These are phyloP conservation scores for Anhinga rufa DNA, from an alignment of 2,113 vertebrate genomes.

Conservation along the genomic window DNA sequence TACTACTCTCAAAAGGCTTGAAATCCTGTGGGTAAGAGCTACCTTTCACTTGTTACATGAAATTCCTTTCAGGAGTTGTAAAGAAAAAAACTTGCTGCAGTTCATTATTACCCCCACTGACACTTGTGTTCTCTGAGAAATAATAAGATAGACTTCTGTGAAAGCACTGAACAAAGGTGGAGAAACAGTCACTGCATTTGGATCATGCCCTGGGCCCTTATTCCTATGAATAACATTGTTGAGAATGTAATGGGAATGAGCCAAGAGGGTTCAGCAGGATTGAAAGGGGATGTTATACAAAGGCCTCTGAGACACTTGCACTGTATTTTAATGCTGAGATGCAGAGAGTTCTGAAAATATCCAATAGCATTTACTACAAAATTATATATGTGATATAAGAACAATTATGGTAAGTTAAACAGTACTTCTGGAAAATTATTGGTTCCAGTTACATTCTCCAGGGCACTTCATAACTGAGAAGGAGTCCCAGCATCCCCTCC, in stretches of 20 bases:
- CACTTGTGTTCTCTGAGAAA: not conserved
- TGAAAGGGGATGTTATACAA: not conserved
- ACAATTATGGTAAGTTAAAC: not conserved
- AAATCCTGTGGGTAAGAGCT: not conserved
- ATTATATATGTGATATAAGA: not conserved
- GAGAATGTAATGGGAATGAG: not conserved
- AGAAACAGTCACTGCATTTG: not conserved
- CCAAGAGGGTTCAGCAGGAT: not conserved
- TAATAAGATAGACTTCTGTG: not conserved
- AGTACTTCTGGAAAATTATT: slow-evolving; percentile 19
- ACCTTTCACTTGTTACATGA: not conserved
- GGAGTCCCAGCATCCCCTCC: not conserved
- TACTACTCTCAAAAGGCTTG: not conserved
- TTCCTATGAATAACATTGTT: not conserved
- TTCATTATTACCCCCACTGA: not conserved
- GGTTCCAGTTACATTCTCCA: not conserved
- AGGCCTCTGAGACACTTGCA: not conserved
- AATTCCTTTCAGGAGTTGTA: not conserved
- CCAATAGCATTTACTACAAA: not conserved
- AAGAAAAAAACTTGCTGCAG: not conserved
- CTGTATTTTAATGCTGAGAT: not conserved
- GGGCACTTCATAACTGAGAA: not conserved
- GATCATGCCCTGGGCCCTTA: not conserved
- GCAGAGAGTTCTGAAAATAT: not conserved
- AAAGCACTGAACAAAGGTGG: not conserved